phyloP scores from a whole-genome alignment of 2,797 vertebrate species.

The Chelonia mydas region DNA sequence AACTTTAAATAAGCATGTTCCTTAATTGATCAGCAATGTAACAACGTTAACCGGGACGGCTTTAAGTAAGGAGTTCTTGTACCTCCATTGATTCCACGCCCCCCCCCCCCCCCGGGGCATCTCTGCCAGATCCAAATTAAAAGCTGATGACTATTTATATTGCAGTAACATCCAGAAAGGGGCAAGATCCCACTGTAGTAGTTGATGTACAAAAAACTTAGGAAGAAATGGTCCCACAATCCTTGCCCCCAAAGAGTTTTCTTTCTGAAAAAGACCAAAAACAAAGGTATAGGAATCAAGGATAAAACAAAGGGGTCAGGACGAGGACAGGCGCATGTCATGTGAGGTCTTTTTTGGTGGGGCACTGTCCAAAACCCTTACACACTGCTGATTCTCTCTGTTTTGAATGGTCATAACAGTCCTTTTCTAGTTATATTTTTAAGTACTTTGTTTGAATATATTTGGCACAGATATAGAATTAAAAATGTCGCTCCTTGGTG shows the following conservation, averaged over 20 bases:
- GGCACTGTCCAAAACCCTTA: conserved; percentile 26
- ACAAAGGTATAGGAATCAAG: not conserved
- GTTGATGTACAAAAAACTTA: not conserved
- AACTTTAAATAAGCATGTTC: no score
- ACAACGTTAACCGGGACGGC: no score
- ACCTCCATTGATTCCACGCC: not conserved
- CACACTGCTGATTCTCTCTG: not conserved
- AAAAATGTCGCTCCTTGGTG: conserved; percentile 55
- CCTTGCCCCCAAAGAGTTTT: conserved; percentile 13
- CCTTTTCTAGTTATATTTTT: conserved; percentile 3
- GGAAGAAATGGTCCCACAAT: not conserved
- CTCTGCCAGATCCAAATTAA: conserved; percentile 1
- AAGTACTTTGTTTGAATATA: conserved; percentile 36
- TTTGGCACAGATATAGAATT: conserved; percentile 65
- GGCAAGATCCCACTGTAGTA: not conserved
- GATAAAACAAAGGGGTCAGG: not conserved
- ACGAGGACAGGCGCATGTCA: not conserved
- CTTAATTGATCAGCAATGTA: no score
- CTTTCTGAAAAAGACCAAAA: not conserved
- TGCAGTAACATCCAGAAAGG: not conserved
- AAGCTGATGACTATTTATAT: conserved; percentile 6
- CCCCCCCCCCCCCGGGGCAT: not conserved
- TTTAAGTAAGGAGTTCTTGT: no score
- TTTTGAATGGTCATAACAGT: conserved; percentile 61
- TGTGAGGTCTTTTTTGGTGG: conserved; percentile 6